Conservation (phyloP, 2,797 vertebrate genomes). For the Hippoglossus hippoglossus region DNA sequence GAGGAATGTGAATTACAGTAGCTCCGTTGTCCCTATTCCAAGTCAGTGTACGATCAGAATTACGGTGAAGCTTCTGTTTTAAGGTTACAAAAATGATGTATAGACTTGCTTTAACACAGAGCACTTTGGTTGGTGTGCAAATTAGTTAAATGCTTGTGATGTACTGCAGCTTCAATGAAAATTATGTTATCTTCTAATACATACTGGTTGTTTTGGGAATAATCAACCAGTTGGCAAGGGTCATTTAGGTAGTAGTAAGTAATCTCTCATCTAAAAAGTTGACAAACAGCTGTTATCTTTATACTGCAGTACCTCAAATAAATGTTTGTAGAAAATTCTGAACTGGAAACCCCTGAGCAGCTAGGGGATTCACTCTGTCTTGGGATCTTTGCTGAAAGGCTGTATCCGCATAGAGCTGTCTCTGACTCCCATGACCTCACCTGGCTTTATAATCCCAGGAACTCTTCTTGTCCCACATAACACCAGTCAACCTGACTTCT, state of each 20-base stretch:
- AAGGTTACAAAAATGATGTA: too few species aligned
- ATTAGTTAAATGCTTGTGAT: not conserved
- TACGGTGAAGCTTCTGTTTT: too few species aligned
- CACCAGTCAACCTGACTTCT: slow-evolving; percentile 61
- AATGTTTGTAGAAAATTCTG: not conserved
- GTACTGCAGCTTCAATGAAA: slow-evolving; percentile 9
- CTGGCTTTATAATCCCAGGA: slow-evolving; percentile 11
- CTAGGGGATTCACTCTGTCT: not conserved
- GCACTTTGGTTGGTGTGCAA: not conserved
- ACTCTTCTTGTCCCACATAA: slow-evolving; percentile 26
- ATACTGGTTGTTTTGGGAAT: not conserved
- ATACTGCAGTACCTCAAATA: too few species aligned
- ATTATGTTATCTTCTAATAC: not conserved
- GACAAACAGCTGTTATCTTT: not conserved
- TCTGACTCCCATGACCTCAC: slow-evolving; percentile 49
- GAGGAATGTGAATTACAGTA: too few species aligned
- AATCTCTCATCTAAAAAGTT: not conserved
- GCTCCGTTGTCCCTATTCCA: too few species aligned
- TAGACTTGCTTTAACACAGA: too few species aligned
- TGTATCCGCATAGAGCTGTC: slow-evolving; percentile 17
- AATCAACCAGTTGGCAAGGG: not conserved
- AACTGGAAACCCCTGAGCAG: not conserved
- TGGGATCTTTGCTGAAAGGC: slow-evolving; percentile 2
- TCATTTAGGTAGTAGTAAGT: not conserved
- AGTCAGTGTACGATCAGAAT: too few species aligned